Evolutionary conservation across 2,888 invertebrate species (phyloP), one percentile per base, ranked within the genome.

Genomic region (Dynastes hyllus): DNA sequence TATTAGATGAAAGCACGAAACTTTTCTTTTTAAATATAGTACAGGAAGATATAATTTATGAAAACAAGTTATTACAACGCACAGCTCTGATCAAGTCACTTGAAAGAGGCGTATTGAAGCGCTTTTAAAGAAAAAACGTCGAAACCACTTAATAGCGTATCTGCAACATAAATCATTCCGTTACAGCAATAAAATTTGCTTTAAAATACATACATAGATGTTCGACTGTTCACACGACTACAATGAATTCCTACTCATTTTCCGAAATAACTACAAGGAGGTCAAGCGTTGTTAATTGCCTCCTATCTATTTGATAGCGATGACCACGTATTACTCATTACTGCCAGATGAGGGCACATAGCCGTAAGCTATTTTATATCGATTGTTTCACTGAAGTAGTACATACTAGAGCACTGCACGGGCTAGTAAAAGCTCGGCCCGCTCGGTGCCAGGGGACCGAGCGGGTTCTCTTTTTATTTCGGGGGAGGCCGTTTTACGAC

Each of bases 231-330:
- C 55, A 22, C 55, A 58, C 55, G 22, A 58, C 55, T 58, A 22
- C 55, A 58, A 16, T 58, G 22, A 67, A 67, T 67, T 45, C 45
- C n/a, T 67, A 67, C 11, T 9, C 40, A 22, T 67, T 45, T 16
- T 67, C 45, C 66, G 45, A 67, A 67, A 45, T 75, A 45, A 40
- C 45, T 61, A 61, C 73, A 75, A 61, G 58, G 50, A 45, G 73
- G 73, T 75, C 73, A 61, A 61, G 27, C 73, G 61, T 61, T 50
- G 73, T 61, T 75, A 75, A 75, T 75, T 58, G 71, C 55, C 11
- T 75, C 22, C 63, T 27, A 75, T 75, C 61, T 63, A 45, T 75
- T 75, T 45, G 45, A 75, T 61, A 29, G 40, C 37, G 61, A 61
- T 40, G 58, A 13, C 22, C 40, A 61, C 61, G 61, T 75, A 75